These are phyloP conservation scores for Hetaerina titia DNA, from an alignment of 2,888 invertebrate species.

Conservation along the genomic window DNA sequence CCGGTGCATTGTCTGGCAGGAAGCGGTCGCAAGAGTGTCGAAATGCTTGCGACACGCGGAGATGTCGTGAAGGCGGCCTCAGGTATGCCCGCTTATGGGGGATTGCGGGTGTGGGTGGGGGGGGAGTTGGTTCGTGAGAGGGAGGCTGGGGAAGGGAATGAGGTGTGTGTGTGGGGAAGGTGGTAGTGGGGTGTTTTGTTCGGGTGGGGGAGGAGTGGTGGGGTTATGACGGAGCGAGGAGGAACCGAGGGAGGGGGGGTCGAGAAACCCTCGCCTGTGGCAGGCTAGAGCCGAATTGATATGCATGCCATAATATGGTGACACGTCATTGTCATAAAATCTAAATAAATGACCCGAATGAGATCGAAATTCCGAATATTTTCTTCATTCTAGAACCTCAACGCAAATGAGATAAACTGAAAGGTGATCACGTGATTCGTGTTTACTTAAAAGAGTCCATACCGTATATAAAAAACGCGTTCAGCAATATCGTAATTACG, in stretches of 20 bases:
- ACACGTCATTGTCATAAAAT: neutral
- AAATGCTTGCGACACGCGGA: constrained; percentile 44
- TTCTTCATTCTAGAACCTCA: no score
- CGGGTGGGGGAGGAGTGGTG: neutral
- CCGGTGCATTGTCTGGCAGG: constrained; percentile 39
- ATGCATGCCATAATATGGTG: neutral
- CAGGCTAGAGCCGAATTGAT: neutral
- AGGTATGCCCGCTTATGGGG: neutral
- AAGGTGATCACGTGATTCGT: no score
- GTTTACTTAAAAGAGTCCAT: no score
- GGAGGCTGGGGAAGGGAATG: neutral
- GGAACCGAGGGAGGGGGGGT: neutral
- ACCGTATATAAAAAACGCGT: no score
- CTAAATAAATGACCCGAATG: neutral
- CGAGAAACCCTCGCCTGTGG: neutral
- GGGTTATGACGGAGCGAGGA: neutral
- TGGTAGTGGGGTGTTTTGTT: neutral
- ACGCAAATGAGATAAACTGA: no score
- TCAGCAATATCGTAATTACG: no score
- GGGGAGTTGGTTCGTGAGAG: neutral
- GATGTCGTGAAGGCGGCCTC: constrained; percentile 33
- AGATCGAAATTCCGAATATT: neutral
- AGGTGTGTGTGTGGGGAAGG: neutral
- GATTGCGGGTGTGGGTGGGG: neutral
- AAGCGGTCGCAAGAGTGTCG: constrained; percentile 21